Evolutionary conservation across 2,888 invertebrate species (phyloP), one percentile per base, ranked within the genome.

Genomic region (Stenichneumon culpator): DNA sequence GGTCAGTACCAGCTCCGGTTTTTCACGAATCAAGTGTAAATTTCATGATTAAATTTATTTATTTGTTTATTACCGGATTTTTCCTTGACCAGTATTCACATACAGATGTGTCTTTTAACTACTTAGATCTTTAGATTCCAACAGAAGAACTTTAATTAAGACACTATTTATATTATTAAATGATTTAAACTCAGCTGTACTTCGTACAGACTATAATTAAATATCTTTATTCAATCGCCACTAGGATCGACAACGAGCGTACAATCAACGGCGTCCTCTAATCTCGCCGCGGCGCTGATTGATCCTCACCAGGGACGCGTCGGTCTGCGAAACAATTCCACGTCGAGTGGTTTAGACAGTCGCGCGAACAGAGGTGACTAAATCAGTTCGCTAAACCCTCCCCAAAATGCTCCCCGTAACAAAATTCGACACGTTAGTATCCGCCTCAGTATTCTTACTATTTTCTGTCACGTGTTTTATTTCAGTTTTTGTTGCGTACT

Each of bases 281-380:
- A 95, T 90, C 94, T 96, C 67, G 95, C 96, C 68, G 96, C 96
- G 54, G 95, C 96, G 4, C 93, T 95, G 72, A 93, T 96, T 86
- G 96, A 96, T 88, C 94, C 94, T n/a, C 94, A 94, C 88, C 95
- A 95, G 19, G 94, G 95, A 82, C 94, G 94, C 67, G 90, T 92
- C 60, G 90, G 92, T 78, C 90, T 94, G 47, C 92, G 94, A 65
- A 93, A 90, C 88, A 91, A 90, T 83, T 93, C 93, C 6, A 88
- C 92, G 80, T 89, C 92, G 7, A 92, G 91, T 89, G 92, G 90
- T 87, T 63, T 75, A 19, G 94, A 94, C 82, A 93, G 91, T 86
- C 93, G 94, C 86, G 91, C 93, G 85, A 93, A 94, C 86, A 91
- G 93, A 93, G 94, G 94, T 94, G 91, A 91, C 86, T 89, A 92